Conservation (phyloP, 2,888 invertebrate species). For the Apodemia mormo region DNA sequence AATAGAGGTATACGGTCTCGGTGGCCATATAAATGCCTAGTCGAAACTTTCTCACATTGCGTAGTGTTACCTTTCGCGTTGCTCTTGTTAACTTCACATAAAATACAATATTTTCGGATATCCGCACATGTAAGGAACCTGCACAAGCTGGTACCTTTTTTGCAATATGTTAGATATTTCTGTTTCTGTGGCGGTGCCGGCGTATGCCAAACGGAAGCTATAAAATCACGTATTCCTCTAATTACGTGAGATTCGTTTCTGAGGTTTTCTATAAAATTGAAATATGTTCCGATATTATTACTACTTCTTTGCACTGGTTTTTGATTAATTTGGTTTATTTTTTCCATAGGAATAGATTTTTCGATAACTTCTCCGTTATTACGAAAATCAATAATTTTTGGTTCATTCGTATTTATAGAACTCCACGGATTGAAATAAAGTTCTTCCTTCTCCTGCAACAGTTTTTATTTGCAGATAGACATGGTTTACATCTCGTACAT, state of each 20-base stretch:
- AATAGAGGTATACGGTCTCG: slow-evolving; percentile 10
- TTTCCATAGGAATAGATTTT: slow-evolving; percentile 32
- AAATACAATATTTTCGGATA: slow-evolving; percentile 48
- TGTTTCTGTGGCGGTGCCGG: slow-evolving; percentile 30
- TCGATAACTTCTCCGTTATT: slow-evolving; percentile 45
- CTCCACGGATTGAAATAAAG: slow-evolving; percentile 58
- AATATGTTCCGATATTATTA: not conserved
- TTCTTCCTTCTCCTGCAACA: slow-evolving; percentile 42
- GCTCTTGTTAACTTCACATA: slow-evolving; percentile 52
- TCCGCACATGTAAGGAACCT: slow-evolving; percentile 57
- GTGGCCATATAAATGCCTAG: slow-evolving; percentile 41
- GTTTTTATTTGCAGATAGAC: too few species aligned
- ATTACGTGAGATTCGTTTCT: slow-evolving; percentile 25
- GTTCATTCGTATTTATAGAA: slow-evolving; percentile 36
- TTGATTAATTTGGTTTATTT: not conserved
- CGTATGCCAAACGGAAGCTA: slow-evolving; percentile 21
- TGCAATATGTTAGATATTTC: slow-evolving; percentile 56
- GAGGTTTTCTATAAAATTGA: not conserved
- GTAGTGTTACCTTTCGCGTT: slow-evolving; percentile 39
- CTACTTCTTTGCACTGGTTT: not conserved
- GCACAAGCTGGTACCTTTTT: slow-evolving; percentile 45
- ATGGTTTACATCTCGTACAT: too few species aligned
- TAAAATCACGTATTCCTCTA: slow-evolving; percentile 31
- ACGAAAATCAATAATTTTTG: slow-evolving; percentile 53
- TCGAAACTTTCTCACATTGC: slow-evolving; percentile 46